A percentile compares a stretch with the other conserved stretches of the same genome.
Evolutionary conservation across 30 jellyfish, hydroid and myxozoan species (phyloP).

Genomic region (Morbakka virulenta): DNA sequence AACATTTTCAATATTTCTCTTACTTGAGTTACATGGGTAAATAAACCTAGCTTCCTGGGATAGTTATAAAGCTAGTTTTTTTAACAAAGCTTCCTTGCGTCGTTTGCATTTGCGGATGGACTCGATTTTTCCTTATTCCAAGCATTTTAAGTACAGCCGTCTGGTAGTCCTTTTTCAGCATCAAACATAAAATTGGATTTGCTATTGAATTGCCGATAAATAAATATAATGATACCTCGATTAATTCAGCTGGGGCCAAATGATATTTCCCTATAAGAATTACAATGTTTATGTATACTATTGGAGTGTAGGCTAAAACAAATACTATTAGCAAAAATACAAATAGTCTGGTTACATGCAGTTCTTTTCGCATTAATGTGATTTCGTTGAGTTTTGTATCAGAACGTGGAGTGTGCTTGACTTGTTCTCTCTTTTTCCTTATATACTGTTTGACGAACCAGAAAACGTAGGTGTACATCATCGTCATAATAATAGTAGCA

Average conservation of each 20-base stretch:
- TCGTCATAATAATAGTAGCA: background rate
- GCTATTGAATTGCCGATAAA: background rate
- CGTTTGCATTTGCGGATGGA: no score
- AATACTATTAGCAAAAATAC: background rate
- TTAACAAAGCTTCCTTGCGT: no score
- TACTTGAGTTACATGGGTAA: no score
- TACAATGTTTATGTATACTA: background rate
- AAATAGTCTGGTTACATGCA: background rate
- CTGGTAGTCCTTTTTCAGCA: background rate
- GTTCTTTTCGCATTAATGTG: background rate
- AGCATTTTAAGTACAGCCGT: background rate
- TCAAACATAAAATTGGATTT: background rate
- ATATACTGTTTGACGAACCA: background rate
- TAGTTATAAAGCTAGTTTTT: no score
- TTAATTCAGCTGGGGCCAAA: background rate
- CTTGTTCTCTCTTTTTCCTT: background rate
- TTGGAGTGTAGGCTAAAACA: constrained; percentile 7
- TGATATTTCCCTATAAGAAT: background rate
- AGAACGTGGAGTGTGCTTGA: background rate
- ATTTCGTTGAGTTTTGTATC: background rate
- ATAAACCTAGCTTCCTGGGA: no score
- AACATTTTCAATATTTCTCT: no score
- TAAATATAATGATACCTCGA: background rate
- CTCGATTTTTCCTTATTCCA: background rate
- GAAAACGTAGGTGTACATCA: background rate